Evolutionary conservation across 2,113 vertebrate species (phyloP), one percentile per base, ranked within the genome.

Genomic region (Bufo gargarizans): DNA sequence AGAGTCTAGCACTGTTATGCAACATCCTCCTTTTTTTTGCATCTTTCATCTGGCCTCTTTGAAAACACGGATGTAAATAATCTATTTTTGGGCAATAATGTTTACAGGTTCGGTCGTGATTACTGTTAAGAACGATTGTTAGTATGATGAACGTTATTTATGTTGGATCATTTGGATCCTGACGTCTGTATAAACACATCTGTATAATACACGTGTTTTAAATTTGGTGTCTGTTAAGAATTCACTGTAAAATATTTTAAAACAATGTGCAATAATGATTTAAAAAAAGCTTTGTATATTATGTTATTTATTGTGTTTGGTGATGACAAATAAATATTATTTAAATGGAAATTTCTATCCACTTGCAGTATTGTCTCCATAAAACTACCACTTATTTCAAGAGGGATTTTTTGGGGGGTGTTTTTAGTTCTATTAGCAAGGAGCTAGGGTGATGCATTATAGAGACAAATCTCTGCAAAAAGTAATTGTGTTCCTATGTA

Each of bases 291-390:
- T 96, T 96, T 96, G 98, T 99, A 99, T 98, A 99, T 98, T 97
- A 96, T 94, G 94, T 99, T 99, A 99, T 99, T 99, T 99, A 99
- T 99, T 99, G 98, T 99, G 98, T 99, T 99, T 99, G 97, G 97
- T 99, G 97, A 98, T 99, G 97, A 96, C 96, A 97, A 99, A 98
- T 98, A 98, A 99, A 98, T 96, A 96, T 96, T 96, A 96, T 97
- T 97, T 95, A 97, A 98, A 97, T 95, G 93, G 93, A 94, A 94
- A 53, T 74, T 74, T 74, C 6, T 72, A 72, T 72, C 33, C 12
- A 14, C 12, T 74, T 49, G 72, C 47, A 33, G 14, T 80, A 20
- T 53, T 67, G 16, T 53, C 67, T 67, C 5, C 80, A 16, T 50
- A 14, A n/a, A 82, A 50, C 3, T 9, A 47, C 16, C 0, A 20